Percentiles rank a stretch among this genome's conserved stretches.
Conservation (phyloP, 2,113 vertebrate genomes). For the Meles meles region DNA sequence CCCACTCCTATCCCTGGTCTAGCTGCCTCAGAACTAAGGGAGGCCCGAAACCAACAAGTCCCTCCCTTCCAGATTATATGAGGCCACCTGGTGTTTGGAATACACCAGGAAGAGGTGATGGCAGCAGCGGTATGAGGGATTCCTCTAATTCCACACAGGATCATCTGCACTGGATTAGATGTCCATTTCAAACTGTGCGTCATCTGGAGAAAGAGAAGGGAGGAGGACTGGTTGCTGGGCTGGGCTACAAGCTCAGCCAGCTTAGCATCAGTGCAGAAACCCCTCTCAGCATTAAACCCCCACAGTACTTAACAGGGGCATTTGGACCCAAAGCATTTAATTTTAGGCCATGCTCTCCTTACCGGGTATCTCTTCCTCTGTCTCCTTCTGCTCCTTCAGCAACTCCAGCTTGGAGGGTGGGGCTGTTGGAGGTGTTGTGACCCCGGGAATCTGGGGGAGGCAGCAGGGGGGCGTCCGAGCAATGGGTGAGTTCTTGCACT, state of each 20-base stretch:
- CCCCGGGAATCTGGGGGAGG: slow-evolving; percentile 93
- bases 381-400: slow-evolving; percentile 90
- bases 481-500: slow-evolving; percentile 93
- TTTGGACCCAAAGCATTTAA: not conserved
- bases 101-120: slow-evolving; percentile 53
- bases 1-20: slow-evolving; percentile 56
- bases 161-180: slow-evolving; percentile 75
- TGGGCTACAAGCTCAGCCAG: not conserved
- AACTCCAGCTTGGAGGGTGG: slow-evolving; percentile 87
- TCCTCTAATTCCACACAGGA: slow-evolving; percentile 7
- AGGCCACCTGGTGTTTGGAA: slow-evolving; percentile 52
- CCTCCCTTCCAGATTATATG: slow-evolving; percentile 53
- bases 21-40: slow-evolving; percentile 63
- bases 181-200: slow-evolving; percentile 85
- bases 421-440: slow-evolving; percentile 87
- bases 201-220: slow-evolving; percentile 76
- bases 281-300: not conserved
- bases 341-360: slow-evolving; percentile 70
- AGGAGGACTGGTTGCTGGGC: slow-evolving; percentile 15
- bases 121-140: slow-evolving; percentile 14
- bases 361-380: slow-evolving; percentile 90
- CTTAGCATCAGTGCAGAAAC: not conserved
- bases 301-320: not conserved
- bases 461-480: slow-evolving; percentile 92
- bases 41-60: slow-evolving; percentile 51